phyloP scores from a whole-genome alignment of 2,888 invertebrate genomes.

The Spilarctia lutea region DNA sequence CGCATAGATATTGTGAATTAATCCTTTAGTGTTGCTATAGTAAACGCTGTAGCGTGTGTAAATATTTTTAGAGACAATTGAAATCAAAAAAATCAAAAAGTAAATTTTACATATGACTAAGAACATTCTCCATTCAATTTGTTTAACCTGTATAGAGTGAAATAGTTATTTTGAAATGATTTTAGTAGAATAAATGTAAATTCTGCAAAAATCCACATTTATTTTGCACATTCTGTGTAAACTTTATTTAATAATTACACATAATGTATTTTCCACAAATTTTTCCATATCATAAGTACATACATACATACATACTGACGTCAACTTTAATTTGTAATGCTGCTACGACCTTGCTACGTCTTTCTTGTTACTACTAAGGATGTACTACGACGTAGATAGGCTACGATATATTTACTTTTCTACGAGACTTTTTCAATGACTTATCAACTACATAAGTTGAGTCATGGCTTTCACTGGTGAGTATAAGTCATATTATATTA shows the following conservation, averaged over 20 bases:
- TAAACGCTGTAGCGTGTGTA: no score
- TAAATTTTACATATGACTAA: no score
- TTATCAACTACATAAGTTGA: background rate
- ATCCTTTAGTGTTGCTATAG: background rate
- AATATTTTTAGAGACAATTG: no score
- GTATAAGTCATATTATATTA: background rate
- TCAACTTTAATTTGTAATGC: background rate
- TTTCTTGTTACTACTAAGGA: background rate
- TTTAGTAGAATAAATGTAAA: background rate
- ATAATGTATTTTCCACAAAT: background rate
- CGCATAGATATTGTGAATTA: background rate
- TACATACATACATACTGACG: background rate
- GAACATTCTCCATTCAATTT: no score
- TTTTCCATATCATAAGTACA: no score
- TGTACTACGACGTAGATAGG: constrained; percentile 3
- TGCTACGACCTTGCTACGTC: constrained; percentile 5
- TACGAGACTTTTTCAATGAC: background rate
- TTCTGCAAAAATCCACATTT: background rate
- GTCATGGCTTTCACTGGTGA: background rate
- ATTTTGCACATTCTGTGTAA: background rate
- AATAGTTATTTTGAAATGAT: background rate
- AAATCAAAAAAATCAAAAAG: no score
- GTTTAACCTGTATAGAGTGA: background rate
- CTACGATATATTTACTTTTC: constrained; percentile 10
- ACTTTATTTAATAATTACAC: background rate